Conservation (phyloP, 2,113 vertebrate species). For the human (Homo sapiens) region GRCh38 chr13:89284501-89285000, state of each 20-base stretch:
- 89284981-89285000: background rate
- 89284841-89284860: background rate
- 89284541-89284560: background rate
- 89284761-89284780: background rate
- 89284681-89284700: background rate
- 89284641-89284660: background rate
- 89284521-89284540: background rate
- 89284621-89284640: no score
- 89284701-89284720: background rate
- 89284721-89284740: background rate
- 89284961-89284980: background rate
- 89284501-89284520: background rate
- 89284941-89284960: background rate
- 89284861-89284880: background rate
- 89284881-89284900: background rate
- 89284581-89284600: background rate
- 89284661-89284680: background rate
- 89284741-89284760: background rate
- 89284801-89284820: background rate
- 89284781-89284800: background rate
- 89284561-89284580: background rate
- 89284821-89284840: background rate
- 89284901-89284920: background rate
- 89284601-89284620: rapidly evolving
- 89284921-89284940: background rate